phyloP scores from a whole-genome alignment of 2,797 vertebrate genomes.

The Mallotus villosus region DNA sequence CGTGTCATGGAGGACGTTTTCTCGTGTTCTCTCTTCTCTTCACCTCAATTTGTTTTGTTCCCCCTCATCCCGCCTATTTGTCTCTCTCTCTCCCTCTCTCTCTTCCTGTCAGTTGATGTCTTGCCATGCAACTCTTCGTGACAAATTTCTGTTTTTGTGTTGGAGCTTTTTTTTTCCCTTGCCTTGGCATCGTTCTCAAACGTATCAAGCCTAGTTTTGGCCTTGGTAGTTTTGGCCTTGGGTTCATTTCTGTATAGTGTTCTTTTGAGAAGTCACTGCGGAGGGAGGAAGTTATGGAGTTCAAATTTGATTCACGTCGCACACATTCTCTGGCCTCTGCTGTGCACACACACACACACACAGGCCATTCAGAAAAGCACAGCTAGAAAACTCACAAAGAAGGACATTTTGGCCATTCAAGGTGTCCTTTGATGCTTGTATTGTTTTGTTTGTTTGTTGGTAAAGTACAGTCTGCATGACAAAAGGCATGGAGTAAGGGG shows the following conservation, averaged over 20 bases:
- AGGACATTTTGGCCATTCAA: not conserved
- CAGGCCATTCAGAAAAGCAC: not conserved
- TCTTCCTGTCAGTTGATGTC: not conserved
- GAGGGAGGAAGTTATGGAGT: not conserved
- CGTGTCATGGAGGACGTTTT: constrained; percentile 60
- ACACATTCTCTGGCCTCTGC: not conserved
- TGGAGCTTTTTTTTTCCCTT: not conserved
- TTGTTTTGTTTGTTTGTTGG: not conserved
- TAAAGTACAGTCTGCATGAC: not conserved
- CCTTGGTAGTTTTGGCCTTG: constrained; percentile 5
- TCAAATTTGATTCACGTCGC: not conserved
- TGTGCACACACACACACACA: not conserved
- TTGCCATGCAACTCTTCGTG: not conserved
- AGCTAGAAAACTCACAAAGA: not conserved
- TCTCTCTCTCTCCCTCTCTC: not conserved
- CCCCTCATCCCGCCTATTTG: not conserved
- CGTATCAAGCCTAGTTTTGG: constrained; percentile 5
- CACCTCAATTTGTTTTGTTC: constrained; percentile 66
- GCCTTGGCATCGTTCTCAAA: not conserved
- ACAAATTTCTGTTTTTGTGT: constrained; percentile 52
- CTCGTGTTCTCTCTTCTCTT: constrained; percentile 52
- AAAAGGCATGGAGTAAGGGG: not conserved
- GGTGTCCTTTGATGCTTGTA: not conserved
- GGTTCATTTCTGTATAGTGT: not conserved
- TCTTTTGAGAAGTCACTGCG: not conserved